phyloP scores from a whole-genome alignment of 2,797 vertebrate genomes.

The Iguana delicatissima region DNA sequence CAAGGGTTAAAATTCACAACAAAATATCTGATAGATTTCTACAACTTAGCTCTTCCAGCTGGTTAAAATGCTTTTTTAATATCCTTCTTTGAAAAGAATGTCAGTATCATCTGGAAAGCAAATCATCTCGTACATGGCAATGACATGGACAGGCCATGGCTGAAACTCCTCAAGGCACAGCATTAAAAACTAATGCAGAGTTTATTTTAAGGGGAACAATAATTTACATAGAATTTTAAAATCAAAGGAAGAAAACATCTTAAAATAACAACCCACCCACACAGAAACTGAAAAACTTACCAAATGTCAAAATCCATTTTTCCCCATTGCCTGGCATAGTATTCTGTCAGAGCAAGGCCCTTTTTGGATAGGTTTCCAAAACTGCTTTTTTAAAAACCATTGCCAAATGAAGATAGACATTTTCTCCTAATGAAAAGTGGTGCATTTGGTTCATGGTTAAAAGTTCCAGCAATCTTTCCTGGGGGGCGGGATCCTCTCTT shows the following conservation, averaged over 20 bases:
- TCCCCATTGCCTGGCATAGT: not conserved
- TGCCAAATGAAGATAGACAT: not conserved
- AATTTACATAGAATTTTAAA: constrained; percentile 3
- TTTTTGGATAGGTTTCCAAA: not conserved
- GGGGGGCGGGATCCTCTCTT: too few relatives aligned
- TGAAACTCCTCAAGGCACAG: not conserved
- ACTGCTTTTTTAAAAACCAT: not conserved
- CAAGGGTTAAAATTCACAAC: not conserved
- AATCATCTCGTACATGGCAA: not conserved
- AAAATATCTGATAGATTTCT: not conserved
- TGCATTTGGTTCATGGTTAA: not conserved
- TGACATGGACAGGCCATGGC: not conserved
- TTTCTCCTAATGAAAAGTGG: not conserved
- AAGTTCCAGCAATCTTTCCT: not conserved
- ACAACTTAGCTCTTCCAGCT: not conserved
- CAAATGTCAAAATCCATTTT: not conserved
- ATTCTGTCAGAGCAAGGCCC: not conserved
- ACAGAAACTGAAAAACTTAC: too few relatives aligned
- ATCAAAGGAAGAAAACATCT: not conserved
- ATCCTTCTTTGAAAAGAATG: not conserved
- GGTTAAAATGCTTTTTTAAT: not conserved
- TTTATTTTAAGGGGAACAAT: not conserved
- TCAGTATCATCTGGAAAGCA: not conserved
- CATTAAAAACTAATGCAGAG: not conserved
- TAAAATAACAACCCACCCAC: not conserved